Base-by-base conservation (phyloP, 2,113 vertebrate genomes). In the Isichthys henryi region DNA sequence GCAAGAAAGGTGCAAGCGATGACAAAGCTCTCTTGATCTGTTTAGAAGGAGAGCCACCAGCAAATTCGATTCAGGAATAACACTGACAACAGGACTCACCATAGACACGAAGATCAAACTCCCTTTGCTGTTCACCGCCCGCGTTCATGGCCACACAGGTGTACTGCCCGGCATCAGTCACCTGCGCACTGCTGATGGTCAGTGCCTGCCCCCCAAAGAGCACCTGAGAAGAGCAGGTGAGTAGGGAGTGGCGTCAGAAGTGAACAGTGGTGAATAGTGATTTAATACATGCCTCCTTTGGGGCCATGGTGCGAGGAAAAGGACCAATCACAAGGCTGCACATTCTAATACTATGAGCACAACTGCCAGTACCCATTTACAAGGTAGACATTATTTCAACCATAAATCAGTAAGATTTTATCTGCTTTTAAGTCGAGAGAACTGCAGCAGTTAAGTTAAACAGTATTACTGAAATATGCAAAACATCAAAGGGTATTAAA, bases 81-180 rank as follows among this genome's bases (percentile, higher is more conserved):
- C 10, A 48, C 31, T 88, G 89, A 46, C 88, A 53, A 83, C 74
- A 45, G 46, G 17, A 89, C 97, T 97, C 93, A 99, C 98, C 98
- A 10, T 98, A 95, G 48, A 99, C 97, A 15, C 90, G 95, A 80
- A 99, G 95, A 88, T 98, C 95, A 1, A 95, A 94, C 49, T 98
- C 96, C 77, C 93, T 96, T 5, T 97, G 97, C 87, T 97, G 96
- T 88, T 99, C 98, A 8, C 98, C 98, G 0, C 97, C 98, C 11
- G 98, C 97, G 0, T 98, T 99, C 89, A 99, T 94, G 0, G 98
- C 98, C 91, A 99, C 98, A 74, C 98, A 99, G 3, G 96, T 97
- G 91, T 96, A 99, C 39, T 91, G 96, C 62, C 98, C 98, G 0
- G 97, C 95, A 62, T 99, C 98, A 85, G 97, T 96, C 82, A 99